A percentile compares a stretch with the other conserved stretches of the same genome.
Evolutionary conservation across 2,888 invertebrate genomes (phyloP).

Genomic region (Hypselothyrea guttata): DNA sequence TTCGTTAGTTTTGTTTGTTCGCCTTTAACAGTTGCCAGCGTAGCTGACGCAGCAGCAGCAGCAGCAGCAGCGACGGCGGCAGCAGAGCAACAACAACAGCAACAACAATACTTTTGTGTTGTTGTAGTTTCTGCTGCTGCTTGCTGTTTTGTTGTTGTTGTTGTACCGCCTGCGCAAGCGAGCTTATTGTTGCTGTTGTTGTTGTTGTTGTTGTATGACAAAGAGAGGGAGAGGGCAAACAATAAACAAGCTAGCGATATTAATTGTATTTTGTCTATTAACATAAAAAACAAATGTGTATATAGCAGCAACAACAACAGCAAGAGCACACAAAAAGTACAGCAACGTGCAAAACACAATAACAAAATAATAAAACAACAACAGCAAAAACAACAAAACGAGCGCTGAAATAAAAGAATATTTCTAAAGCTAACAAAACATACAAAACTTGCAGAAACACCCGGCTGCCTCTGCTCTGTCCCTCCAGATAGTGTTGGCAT

Average conservation of each 20-base stretch:
- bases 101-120: slow-evolving; percentile 33
- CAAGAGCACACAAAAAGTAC: slow-evolving; percentile 59
- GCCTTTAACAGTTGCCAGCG: slow-evolving; percentile 57
- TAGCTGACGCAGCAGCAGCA: slow-evolving; percentile 47
- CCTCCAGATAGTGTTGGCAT: no score
- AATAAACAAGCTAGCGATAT: slow-evolving; percentile 64
- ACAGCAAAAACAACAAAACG: slow-evolving; percentile 49
- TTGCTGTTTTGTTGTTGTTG: slow-evolving; percentile 31
- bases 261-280: slow-evolving; percentile 74
- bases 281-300: slow-evolving; percentile 56
- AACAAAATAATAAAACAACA: slow-evolving; percentile 36
- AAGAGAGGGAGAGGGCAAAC: slow-evolving; percentile 41
- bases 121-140: slow-evolving; percentile 38
- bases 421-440: slow-evolving; percentile 76
- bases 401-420: slow-evolving; percentile 40
- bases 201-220: slow-evolving; percentile 15
- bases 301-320: slow-evolving; percentile 8
- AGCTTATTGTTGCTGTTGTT: slow-evolving; percentile 40
- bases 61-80: slow-evolving; percentile 25
- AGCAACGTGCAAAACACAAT: slow-evolving; percentile 66
- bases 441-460: slow-evolving; percentile 75
- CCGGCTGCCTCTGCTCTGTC: slow-evolving; percentile 30
- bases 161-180: slow-evolving; percentile 50
- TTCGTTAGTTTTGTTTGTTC: slow-evolving; percentile 67
- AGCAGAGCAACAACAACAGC: slow-evolving; percentile 24